Percentiles rank a stretch among this genome's conserved stretches.
These are phyloP conservation scores for Aporrectodea caliginosa DNA, from an alignment of 1,140 invertebrate species.

Conservation along the genomic window DNA sequence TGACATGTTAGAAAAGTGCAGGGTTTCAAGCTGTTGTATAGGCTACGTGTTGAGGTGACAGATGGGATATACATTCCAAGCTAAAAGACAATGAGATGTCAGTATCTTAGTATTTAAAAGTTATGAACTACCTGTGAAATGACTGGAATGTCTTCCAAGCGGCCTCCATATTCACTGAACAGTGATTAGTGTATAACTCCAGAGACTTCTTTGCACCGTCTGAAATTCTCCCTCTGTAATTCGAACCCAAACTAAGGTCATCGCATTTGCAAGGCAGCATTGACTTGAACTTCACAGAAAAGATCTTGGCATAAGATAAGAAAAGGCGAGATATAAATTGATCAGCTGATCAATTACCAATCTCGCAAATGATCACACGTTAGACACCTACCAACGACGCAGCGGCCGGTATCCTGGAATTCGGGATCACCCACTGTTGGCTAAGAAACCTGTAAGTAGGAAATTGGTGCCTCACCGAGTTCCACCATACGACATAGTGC, in stretches of 20 bases:
- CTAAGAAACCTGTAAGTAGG: too few species aligned
- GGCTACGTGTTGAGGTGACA: too few species aligned
- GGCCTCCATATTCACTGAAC: neutral
- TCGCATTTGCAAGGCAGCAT: neutral
- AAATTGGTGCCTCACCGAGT: too few species aligned
- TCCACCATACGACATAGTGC: too few species aligned
- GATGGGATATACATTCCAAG: too few species aligned
- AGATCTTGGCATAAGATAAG: neutral
- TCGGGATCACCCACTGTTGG: too few species aligned
- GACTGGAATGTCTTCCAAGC: neutral
- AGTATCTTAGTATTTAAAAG: neutral
- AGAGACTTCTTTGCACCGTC: neutral
- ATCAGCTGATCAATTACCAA: neutral
- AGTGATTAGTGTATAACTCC: neutral
- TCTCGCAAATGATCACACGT: neutral
- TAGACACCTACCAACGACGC: too few species aligned
- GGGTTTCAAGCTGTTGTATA: too few species aligned
- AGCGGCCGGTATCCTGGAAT: too few species aligned
- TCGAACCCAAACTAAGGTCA: neutral
- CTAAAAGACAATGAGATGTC: neutral
- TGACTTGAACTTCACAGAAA: neutral
- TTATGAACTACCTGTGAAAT: neutral
- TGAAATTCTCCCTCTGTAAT: neutral
- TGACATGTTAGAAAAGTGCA: neutral
- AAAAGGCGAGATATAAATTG: neutral